phyloP scores from a whole-genome alignment of 2,113 vertebrate genomes.

The Xyliphius kryptos region DNA sequence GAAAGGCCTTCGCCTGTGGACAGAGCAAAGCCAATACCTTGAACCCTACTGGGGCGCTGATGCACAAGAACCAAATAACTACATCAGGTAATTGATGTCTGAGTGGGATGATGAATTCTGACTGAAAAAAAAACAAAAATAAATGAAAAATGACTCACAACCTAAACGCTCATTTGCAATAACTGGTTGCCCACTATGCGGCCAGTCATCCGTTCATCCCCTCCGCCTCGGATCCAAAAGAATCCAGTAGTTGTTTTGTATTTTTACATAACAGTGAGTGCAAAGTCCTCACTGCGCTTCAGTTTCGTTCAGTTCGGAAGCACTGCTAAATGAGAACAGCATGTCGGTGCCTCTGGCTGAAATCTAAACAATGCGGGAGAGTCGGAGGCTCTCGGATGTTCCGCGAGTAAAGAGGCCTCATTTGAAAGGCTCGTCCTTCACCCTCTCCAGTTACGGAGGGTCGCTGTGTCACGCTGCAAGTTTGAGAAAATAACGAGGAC shows the following conservation, averaged over 20 bases:
- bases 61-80: no score
- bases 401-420: background rate
- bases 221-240: background rate
- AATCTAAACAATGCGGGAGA: conserved; percentile 8
- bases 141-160: background rate
- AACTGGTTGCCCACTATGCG: no score
- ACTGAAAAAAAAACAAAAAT: background rate
- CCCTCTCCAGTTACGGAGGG: background rate
- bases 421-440: background rate
- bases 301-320: background rate
- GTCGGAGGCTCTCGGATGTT: background rate
- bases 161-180: background rate
- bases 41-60: no score
- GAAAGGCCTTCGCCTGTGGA: no score
- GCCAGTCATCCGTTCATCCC: background rate
- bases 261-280: background rate
- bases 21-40: no score
- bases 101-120: no score
- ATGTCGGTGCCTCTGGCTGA: conserved; percentile 9
- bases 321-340: conserved; percentile 23
- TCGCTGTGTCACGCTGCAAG: no score
- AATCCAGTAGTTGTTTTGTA: conserved; percentile 1
- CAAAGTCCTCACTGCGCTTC: background rate
- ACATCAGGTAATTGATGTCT: no score
- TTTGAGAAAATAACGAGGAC: no score